Evolutionary conservation across 2,797 vertebrate species (phyloP).

Genomic region (Lycodopsis pacificus): DNA sequence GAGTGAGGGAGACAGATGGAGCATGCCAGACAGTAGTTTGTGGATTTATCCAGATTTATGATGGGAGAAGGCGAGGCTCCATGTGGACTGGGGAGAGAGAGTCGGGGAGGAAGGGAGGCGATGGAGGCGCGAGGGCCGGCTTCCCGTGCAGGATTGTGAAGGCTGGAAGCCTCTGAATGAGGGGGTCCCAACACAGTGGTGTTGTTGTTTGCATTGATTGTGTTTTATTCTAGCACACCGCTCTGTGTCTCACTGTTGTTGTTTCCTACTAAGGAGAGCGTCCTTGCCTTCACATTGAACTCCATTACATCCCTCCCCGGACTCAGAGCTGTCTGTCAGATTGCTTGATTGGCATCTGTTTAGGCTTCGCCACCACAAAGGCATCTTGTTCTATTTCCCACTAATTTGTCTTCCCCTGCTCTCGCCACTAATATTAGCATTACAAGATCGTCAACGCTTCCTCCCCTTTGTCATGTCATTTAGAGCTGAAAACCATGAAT

Average conservation of each 20-base stretch:
- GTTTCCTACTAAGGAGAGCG: conserved; percentile 61
- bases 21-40: conserved; percentile 85
- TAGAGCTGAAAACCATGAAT: conserved; percentile 56
- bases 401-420: conserved; percentile 48
- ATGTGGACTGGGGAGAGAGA: conserved; percentile 66
- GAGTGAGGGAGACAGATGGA: conserved; percentile 86
- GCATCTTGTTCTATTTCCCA: conserved; percentile 53
- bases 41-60: conserved; percentile 88
- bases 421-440: conserved; percentile 53
- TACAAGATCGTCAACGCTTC: conserved; percentile 42
- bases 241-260: conserved; percentile 72
- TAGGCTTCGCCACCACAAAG: conserved; percentile 52
- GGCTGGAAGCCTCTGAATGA: conserved; percentile 59
- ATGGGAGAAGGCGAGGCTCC: conserved; percentile 78
- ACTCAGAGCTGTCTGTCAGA: conserved; percentile 76
- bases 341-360: conserved; percentile 80
- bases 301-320: conserved; percentile 74
- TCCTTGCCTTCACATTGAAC: conserved; percentile 86
- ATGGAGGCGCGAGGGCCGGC: conserved; percentile 56
- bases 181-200: conserved; percentile 68
- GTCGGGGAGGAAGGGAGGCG: conserved; percentile 38
- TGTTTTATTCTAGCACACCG: conserved; percentile 72
- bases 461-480: conserved; percentile 57
- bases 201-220: conserved; percentile 76
- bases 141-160: conserved; percentile 61